These are phyloP conservation scores for Spicauda simplicius DNA, from an alignment of 2,888 invertebrate species.

Conservation along the genomic window DNA sequence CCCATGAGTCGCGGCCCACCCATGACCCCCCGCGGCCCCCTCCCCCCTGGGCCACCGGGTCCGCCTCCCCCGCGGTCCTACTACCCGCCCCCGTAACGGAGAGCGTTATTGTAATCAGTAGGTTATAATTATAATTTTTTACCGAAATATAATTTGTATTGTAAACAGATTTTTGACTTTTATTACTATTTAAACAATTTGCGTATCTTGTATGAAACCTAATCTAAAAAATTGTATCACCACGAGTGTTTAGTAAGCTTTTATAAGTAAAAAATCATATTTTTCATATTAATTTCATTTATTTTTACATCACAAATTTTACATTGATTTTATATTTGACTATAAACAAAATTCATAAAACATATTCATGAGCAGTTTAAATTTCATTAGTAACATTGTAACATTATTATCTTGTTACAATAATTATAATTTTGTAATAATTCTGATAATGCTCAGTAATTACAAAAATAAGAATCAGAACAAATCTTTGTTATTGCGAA, in stretches of 20 bases:
- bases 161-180: conserved; percentile 18
- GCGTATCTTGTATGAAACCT: too few relatives aligned
- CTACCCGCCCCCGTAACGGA: conserved; percentile 73
- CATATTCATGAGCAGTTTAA: conserved; percentile 31
- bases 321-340: conserved; percentile 18
- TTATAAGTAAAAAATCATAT: conserved; percentile 2
- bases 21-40: conserved; percentile 49
- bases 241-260: too few relatives aligned
- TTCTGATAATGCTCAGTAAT: not conserved
- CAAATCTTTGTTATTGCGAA: not conserved
- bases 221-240: too few relatives aligned
- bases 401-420: conserved; percentile 13
- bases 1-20: conserved; percentile 56
- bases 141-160: conserved; percentile 66
- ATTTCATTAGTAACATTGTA: conserved; percentile 26
- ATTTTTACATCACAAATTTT: conserved; percentile 18
- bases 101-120: conserved; percentile 43
- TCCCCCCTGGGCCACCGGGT: conserved; percentile 52
- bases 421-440: conserved; percentile 1
- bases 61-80: conserved; percentile 66
- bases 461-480: not conserved
- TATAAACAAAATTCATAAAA: conserved; percentile 19
- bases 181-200: not conserved
- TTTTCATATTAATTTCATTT: conserved; percentile 17
- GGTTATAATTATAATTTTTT: conserved; percentile 62